A percentile compares a stretch with the other conserved stretches of the same genome.
Conservation (phyloP, 2,797 vertebrate genomes). For the Hyperoplus immaculatus region DNA sequence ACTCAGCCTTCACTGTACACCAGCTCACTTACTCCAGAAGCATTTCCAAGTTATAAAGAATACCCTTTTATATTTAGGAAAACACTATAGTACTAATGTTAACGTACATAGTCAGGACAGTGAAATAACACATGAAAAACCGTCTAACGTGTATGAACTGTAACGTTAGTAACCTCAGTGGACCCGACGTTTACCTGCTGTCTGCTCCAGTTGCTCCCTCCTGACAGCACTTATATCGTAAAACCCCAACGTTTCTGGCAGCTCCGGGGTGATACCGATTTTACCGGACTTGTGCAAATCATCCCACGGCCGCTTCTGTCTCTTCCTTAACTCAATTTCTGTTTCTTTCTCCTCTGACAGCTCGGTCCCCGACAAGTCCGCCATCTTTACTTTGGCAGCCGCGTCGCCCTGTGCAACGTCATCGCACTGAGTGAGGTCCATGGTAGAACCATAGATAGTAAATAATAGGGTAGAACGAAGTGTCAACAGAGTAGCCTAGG, state of each 20-base stretch:
- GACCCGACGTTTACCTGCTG: slow-evolving; percentile 87
- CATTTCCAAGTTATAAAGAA: neutral
- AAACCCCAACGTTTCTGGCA: slow-evolving; percentile 92
- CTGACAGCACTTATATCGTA: slow-evolving; percentile 88
- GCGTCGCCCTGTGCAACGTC: slow-evolving; percentile 70
- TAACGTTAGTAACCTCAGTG: slow-evolving; percentile 11
- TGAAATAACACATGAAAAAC: neutral
- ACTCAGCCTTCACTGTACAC: neutral
- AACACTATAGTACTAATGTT: too few species aligned
- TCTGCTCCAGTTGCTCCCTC: slow-evolving; percentile 81
- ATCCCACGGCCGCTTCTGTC: slow-evolving; percentile 65
- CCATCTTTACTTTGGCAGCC: slow-evolving; percentile 81
- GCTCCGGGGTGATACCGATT: slow-evolving; percentile 60
- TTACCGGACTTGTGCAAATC: slow-evolving; percentile 60
- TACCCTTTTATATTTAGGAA: rapidly evolving
- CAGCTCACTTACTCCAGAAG: too few species aligned
- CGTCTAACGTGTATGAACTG: slow-evolving; percentile 9
- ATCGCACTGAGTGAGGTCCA: slow-evolving; percentile 24
- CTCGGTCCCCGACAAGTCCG: slow-evolving; percentile 73
- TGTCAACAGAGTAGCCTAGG: too few species aligned
- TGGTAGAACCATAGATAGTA: too few species aligned
- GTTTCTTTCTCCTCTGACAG: slow-evolving; percentile 81
- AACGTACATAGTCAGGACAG: neutral
- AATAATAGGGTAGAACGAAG: too few species aligned
- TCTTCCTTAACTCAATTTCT: slow-evolving; percentile 67